Conservation (phyloP, 2,797 vertebrate genomes). For the Pelodytes ibericus region DNA sequence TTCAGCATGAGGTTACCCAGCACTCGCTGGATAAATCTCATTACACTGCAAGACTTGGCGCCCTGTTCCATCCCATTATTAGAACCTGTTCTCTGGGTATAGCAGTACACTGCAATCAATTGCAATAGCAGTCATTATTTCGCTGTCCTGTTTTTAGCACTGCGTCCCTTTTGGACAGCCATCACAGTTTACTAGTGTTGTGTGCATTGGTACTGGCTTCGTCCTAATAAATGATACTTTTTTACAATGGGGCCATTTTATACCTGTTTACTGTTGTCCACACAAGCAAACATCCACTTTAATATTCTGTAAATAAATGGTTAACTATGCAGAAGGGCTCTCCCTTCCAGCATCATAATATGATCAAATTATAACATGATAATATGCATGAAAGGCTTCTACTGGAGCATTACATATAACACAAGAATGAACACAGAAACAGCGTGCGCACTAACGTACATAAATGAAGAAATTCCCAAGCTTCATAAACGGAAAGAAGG, state of each 20-base stretch:
- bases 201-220: background rate
- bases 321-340: background rate
- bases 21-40: conserved; percentile 11
- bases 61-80: conserved; percentile 15
- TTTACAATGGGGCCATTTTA: background rate
- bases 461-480: too few species aligned
- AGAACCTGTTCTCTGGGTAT: conserved; percentile 3
- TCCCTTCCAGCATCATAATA: background rate
- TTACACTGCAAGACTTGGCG: conserved; percentile 2
- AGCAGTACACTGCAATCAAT: conserved; percentile 4
- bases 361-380: background rate
- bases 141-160: conserved; percentile 6
- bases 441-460: too few species aligned
- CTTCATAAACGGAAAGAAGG: too few species aligned
- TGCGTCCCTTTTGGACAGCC: background rate
- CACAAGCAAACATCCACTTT: background rate
- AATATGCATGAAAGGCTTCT: background rate
- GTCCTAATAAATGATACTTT: background rate
- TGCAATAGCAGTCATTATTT: conserved; percentile 12
- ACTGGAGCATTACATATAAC: background rate
- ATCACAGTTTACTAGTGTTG: background rate
- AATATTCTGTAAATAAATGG: background rate
- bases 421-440: too few species aligned
- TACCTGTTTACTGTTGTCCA: background rate
- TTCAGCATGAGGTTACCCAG: background rate